Base-by-base conservation (phyloP, 2,113 vertebrate genomes). In the Pimephales promelas region DNA sequence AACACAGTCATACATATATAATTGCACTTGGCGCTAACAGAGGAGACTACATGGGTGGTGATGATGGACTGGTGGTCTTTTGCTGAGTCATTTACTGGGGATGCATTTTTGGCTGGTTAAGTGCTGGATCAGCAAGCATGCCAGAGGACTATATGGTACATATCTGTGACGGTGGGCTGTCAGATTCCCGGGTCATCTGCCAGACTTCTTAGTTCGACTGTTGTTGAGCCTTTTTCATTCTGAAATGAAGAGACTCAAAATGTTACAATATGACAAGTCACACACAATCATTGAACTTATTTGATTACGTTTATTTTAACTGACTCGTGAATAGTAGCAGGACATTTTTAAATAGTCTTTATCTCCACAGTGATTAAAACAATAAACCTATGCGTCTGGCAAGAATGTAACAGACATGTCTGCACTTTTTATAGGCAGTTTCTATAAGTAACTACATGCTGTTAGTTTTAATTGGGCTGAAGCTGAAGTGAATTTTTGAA, bases 91-190 rank as follows among this genome's bases (percentile, higher is more conserved):
- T 84, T 74, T 87, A 86, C 89, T 68, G 47, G 66, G 5, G 84
- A 87, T 83, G 88, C 76, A 10, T 78, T 80, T 85, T 88, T 90
- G 91, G 86, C 83, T 28, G 84, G 85, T 68, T 94, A 94, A 94
- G 94, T 95, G 94, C 93, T 94, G 90, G 81, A 86, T 87, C 86
- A 89, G 84, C 84, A 86, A 86, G 90, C 90, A 90, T 90, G 89
- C 86, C 89, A 92, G 90, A 91, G 85, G 88, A 88, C 87, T 79
- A 88, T 74, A 84, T 57, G 85, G 86, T 86, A 87, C 75, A 87
- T 89, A 86, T 90, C 73, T 90, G 88, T 83, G 78, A 87, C 78
- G 83, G 59, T 84, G 83, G 81, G 87, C 81, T 89, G 84, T 57
- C 81, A 68, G 87, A 85, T 56, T 85, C 64, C 56, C 54, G 75